A percentile compares a stretch with the other conserved stretches of the same genome.
phyloP scores from a whole-genome alignment of 92 coral and sea anemone genomes.

The Diadumene lineata region DNA sequence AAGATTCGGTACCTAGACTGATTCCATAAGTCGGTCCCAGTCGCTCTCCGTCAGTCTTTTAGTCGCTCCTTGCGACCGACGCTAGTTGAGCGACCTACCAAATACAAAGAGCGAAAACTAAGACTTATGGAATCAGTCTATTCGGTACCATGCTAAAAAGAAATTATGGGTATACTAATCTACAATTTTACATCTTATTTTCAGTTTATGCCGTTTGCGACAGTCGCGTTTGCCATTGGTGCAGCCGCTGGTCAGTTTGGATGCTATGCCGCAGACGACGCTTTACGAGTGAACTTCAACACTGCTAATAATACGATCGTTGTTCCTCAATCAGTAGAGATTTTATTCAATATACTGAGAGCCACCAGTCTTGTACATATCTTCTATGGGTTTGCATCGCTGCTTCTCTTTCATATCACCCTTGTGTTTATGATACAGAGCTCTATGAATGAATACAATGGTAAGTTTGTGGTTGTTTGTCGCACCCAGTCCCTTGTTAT shows the following conservation, averaged over 20 bases:
- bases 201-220: constrained; percentile 72
- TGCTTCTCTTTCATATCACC: constrained; percentile 78
- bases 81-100: no score
- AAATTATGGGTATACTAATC: no score
- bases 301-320: constrained; percentile 39
- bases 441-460: constrained; percentile 85
- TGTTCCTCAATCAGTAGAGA: constrained; percentile 64
- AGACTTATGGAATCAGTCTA: no score
- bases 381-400: constrained; percentile 82
- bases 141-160: no score
- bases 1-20: no score
- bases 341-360: constrained; percentile 68
- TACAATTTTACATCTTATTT: no score
- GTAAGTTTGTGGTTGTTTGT: constrained; percentile 51
- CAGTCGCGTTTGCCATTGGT: constrained; percentile 73
- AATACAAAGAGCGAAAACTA: no score
- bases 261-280: constrained; percentile 82
- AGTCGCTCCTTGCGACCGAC: no score
- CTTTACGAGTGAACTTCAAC: constrained; percentile 73
- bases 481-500: no score
- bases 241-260: constrained; percentile 95
- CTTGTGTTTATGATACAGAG: constrained; percentile 89
- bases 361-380: constrained; percentile 85
- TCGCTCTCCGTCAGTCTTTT: no score
- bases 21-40: no score